These are phyloP conservation scores for Poeciliopsis prolifica DNA, from an alignment of 2,113 vertebrate species.

Conservation along the genomic window DNA sequence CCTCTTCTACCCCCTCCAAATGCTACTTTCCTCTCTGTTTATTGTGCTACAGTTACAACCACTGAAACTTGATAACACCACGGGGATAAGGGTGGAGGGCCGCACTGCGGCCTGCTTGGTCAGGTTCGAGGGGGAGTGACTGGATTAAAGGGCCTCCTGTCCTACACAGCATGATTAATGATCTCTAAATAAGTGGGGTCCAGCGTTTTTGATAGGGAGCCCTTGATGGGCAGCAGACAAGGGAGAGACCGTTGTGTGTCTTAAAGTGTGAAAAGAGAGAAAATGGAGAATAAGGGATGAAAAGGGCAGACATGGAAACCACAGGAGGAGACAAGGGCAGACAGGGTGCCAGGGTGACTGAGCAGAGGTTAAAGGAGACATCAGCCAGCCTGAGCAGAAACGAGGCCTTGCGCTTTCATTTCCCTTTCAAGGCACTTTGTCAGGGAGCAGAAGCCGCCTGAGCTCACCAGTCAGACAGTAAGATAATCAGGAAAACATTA, in stretches of 20 bases:
- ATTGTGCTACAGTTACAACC: slow-evolving; percentile 79
- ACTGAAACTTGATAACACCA: slow-evolving; percentile 85
- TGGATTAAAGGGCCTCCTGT: slow-evolving; percentile 86
- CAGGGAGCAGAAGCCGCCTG: slow-evolving; percentile 27
- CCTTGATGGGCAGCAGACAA: slow-evolving; percentile 75
- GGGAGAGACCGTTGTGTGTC: slow-evolving; percentile 60
- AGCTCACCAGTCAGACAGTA: slow-evolving; percentile 37
- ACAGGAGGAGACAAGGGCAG: slow-evolving; percentile 51
- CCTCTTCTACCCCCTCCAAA: slow-evolving; percentile 31
- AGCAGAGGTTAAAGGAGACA: slow-evolving; percentile 63
- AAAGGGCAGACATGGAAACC: slow-evolving; percentile 53
- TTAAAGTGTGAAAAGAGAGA: slow-evolving; percentile 51
- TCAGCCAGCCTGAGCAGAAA: slow-evolving; percentile 40
- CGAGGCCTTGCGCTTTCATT: slow-evolving; percentile 58
- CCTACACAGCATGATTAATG: slow-evolving; percentile 88
- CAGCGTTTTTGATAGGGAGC: slow-evolving; percentile 72
- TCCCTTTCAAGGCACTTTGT: slow-evolving; percentile 53
- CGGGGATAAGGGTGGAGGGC: slow-evolving; percentile 74
- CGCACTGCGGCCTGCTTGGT: slow-evolving; percentile 63
- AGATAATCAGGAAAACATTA: slow-evolving; percentile 37
- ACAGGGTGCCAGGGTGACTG: slow-evolving; percentile 50
- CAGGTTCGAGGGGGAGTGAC: slow-evolving; percentile 65
- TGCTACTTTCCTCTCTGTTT: slow-evolving; percentile 72
- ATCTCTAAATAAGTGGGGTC: slow-evolving; percentile 76
- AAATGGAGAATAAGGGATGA: slow-evolving; percentile 52